phyloP scores from a whole-genome alignment of 2,113 vertebrate genomes.

The Zosterops japonicus region DNA sequence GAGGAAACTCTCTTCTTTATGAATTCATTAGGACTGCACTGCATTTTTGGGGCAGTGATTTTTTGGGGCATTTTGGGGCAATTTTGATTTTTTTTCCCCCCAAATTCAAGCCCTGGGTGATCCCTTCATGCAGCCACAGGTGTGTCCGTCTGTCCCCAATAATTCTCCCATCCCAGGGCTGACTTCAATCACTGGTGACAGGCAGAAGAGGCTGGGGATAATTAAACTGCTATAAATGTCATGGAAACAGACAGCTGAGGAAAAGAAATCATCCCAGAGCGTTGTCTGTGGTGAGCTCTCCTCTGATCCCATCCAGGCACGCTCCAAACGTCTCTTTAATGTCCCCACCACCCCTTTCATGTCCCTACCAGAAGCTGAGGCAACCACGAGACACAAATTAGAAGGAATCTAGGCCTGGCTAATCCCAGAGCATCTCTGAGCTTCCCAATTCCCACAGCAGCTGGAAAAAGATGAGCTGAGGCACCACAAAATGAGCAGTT shows the following conservation, averaged over 20 bases:
- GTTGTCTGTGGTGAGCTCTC: background rate
- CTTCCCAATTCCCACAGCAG: background rate
- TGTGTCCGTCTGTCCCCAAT: background rate
- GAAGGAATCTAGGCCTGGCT: background rate
- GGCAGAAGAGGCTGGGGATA: background rate
- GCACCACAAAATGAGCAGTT: slow-evolving; percentile 35
- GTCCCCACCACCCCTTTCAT: background rate
- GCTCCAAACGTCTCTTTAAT: background rate
- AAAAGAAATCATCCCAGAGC: background rate
- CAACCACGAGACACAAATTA: background rate
- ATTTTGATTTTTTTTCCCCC: background rate
- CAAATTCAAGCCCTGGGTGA: background rate
- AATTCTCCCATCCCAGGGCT: background rate
- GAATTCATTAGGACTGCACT: background rate
- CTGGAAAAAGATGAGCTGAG: background rate
- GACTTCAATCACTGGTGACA: slow-evolving; percentile 14
- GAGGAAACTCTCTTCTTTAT: background rate
- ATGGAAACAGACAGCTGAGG: background rate
- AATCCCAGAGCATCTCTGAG: background rate
- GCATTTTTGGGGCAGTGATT: background rate
- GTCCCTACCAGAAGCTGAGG: background rate
- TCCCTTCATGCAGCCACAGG: background rate
- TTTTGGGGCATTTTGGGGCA: background rate
- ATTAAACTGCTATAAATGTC: slow-evolving; percentile 17
- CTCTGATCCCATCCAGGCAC: background rate